Conservation (phyloP, 1,140 invertebrate species). For the Tribolium madens region DNA sequence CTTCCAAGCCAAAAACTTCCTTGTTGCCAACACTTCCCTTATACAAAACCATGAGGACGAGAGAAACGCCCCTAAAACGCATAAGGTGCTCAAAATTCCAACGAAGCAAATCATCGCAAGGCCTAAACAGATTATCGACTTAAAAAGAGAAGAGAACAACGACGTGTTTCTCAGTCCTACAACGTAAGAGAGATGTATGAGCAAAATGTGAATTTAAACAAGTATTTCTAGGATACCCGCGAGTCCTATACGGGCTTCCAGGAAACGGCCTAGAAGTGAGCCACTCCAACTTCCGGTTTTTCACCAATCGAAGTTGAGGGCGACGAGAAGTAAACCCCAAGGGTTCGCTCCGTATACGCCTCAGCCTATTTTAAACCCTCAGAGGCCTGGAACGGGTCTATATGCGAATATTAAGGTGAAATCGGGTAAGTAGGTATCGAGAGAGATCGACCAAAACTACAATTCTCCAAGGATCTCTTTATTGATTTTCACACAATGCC, state of each 20-base stretch:
- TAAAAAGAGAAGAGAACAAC: slow-evolving; percentile 72
- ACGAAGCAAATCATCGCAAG: slow-evolving; percentile 60
- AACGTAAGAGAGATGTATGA: slow-evolving; percentile 63
- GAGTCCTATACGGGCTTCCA: slow-evolving; percentile 73
- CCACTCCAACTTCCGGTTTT: slow-evolving; percentile 69
- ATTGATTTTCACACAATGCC: no score
- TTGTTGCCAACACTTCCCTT: slow-evolving; percentile 67
- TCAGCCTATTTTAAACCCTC: slow-evolving; percentile 91
- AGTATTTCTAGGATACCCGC: slow-evolving; percentile 69
- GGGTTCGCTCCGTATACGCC: slow-evolving; percentile 84
- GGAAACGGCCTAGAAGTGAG: slow-evolving; percentile 75
- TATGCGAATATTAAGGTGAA: slow-evolving; percentile 68
- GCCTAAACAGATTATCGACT: slow-evolving; percentile 61
- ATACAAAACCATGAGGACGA: slow-evolving; percentile 59
- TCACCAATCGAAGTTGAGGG: slow-evolving; percentile 70
- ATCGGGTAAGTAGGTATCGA: slow-evolving; percentile 48
- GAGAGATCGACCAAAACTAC: neutral
- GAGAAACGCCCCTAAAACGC: slow-evolving; percentile 58
- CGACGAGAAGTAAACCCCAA: slow-evolving; percentile 66
- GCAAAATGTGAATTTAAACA: neutral
- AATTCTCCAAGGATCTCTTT: no score
- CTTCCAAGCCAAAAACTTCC: slow-evolving; percentile 67
- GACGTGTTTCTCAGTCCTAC: slow-evolving; percentile 84
- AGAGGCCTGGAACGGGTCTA: slow-evolving; percentile 86
- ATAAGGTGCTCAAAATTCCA: slow-evolving; percentile 59